Percentiles rank a stretch among this genome's conserved stretches.
Conservation (phyloP, 2,797 vertebrate species). For the Crenichthys baileyi region DNA sequence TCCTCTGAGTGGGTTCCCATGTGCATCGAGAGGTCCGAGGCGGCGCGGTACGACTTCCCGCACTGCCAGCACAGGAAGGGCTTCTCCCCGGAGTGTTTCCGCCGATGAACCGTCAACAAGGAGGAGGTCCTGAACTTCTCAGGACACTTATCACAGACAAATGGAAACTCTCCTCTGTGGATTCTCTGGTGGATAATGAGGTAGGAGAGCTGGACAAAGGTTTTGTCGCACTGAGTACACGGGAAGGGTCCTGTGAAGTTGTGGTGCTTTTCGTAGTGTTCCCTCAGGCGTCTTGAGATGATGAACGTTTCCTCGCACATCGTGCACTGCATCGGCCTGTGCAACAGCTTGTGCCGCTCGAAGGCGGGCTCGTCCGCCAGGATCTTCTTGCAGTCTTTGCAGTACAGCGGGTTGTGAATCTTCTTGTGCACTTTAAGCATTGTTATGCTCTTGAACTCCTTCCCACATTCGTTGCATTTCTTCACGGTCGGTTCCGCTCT, state of each 20-base stretch:
- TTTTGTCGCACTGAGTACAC: slow-evolving; percentile 70
- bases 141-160: slow-evolving; percentile 63
- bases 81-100: slow-evolving; percentile 79
- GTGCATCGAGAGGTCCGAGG: slow-evolving; percentile 77
- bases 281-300: slow-evolving; percentile 69
- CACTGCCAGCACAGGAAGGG: slow-evolving; percentile 81
- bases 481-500: slow-evolving; percentile 57
- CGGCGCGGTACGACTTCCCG: slow-evolving; percentile 77
- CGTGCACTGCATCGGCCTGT: slow-evolving; percentile 74
- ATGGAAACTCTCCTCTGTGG: slow-evolving; percentile 78
- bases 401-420: slow-evolving; percentile 77
- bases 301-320: slow-evolving; percentile 77
- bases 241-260: slow-evolving; percentile 72
- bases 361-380: slow-evolving; percentile 66
- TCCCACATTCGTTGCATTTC: slow-evolving; percentile 70
- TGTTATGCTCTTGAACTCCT: slow-evolving; percentile 77
- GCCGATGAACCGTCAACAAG: slow-evolving; percentile 74
- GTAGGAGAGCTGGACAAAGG: slow-evolving; percentile 77
- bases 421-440: slow-evolving; percentile 77
- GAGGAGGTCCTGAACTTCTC: slow-evolving; percentile 78
- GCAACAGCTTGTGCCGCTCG: slow-evolving; percentile 79
- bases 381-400: slow-evolving; percentile 80
- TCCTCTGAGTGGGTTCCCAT: slow-evolving; percentile 79
- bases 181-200: slow-evolving; percentile 78
- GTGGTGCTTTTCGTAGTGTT: slow-evolving; percentile 80